Base-by-base conservation (phyloP, 2,113 vertebrate species). In the Myrmecobius fasciatus region DNA sequence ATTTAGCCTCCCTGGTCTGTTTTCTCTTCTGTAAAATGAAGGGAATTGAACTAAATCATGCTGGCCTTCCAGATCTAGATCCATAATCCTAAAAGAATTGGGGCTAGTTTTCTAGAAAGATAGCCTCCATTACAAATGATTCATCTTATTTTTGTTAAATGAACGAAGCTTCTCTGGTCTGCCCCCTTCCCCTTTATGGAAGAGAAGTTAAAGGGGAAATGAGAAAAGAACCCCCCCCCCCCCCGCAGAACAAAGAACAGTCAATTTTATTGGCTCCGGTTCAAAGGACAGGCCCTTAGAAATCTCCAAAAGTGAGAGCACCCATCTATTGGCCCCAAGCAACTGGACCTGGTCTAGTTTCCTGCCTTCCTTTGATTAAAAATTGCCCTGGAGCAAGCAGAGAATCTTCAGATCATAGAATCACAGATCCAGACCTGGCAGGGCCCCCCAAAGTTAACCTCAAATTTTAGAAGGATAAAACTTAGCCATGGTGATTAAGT, bases 61-160 rank as follows among this genome's bases (percentile, higher is more conserved):
- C 11, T 36, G 31, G 4, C 14, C 36, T n/a, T n/a, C 60, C 4
- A 75, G 60, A n/a, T 75, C 36, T 75, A 75, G 60, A 75, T n/a
- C 36, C 60, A 75, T n/a, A 75, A 75, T n/a, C 60, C 36, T 75
- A 6, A 36, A 31, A 67, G n/a, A n/a, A 36, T n/a, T 36, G 56
- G 60, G 60, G 36, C 60, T 75, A 36, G 5, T 75, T 75, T n/a
- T 75, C 60, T 75, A 75, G 12, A 7, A 75, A 2, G 60, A 75
- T 75, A 1, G 0, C 36, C 36, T 75, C 60, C 67, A 43, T 83
- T 24, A 8, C 67, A n/a, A 75, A 83, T 22, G n/a, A 83, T 83
- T 43, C n/a, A 51, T 36, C 83, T 91, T 52, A 49, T 83, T 92
- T 93, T 92, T 91, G 53, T 89, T 89, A 25, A 89, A 89, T 67